Evolutionary conservation across 2,113 vertebrate species (phyloP).

Genomic region (Nymphicus hollandicus): DNA sequence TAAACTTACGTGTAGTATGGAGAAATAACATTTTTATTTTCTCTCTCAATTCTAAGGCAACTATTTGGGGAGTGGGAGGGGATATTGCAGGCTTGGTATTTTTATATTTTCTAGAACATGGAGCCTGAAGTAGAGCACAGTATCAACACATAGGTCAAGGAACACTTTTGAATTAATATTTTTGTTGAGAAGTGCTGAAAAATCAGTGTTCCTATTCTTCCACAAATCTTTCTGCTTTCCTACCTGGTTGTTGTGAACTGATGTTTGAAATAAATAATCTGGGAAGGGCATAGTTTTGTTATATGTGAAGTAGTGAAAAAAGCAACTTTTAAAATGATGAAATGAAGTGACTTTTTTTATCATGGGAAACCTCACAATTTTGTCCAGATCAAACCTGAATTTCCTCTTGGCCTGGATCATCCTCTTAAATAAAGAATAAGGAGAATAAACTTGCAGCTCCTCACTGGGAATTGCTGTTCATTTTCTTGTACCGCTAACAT

Average conservation of each 20-base stretch:
- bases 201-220: background rate
- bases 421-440: background rate
- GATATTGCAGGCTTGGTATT: background rate
- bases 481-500: background rate
- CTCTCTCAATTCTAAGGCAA: background rate
- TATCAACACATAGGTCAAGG: background rate
- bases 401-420: background rate
- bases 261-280: background rate
- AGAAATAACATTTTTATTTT: conserved; percentile 43
- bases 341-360: background rate
- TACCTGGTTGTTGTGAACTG: background rate
- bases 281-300: background rate
- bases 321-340: background rate
- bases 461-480: background rate
- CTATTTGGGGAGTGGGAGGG: background rate
- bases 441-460: background rate
- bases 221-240: background rate
- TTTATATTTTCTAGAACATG: background rate
- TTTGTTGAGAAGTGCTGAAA: background rate
- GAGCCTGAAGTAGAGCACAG: background rate
- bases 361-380: background rate
- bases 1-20: background rate
- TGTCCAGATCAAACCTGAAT: background rate
- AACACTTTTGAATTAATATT: background rate
- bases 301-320: background rate